Evolutionary conservation across 1,140 invertebrate genomes (phyloP).

Genomic region (Drosophila sproati): DNA sequence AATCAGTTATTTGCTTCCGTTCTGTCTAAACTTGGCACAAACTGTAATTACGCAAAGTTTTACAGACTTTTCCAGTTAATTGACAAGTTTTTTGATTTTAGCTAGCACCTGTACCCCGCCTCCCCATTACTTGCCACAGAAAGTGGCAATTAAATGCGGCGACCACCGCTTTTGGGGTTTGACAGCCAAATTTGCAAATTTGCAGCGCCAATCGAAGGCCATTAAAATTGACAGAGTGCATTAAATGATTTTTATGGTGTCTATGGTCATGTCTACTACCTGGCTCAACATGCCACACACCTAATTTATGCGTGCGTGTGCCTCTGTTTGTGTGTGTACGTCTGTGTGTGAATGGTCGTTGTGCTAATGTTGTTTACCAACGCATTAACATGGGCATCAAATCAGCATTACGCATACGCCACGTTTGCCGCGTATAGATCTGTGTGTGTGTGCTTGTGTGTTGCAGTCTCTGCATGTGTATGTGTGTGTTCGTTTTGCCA

Average conservation of each 20-base stretch:
- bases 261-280: constrained; percentile 62
- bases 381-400: constrained; percentile 65
- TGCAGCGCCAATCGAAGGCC: constrained; percentile 63
- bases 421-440: constrained; percentile 39
- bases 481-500: constrained; percentile 46
- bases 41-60: constrained; percentile 24
- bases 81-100: constrained; percentile 36
- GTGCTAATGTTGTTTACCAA: constrained; percentile 72
- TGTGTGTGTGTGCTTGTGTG: constrained; percentile 20
- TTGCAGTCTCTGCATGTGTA: constrained; percentile 8
- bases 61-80: constrained; percentile 34
- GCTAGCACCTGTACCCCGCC: constrained; percentile 7
- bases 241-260: constrained; percentile 57
- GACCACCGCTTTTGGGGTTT: constrained; percentile 57
- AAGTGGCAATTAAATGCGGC: constrained; percentile 64
- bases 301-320: constrained; percentile 1
- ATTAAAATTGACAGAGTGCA: constrained; percentile 57
- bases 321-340: background rate
- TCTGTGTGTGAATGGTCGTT: constrained; percentile 3
- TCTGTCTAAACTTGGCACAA: constrained; percentile 28
- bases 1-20: constrained; percentile 27
- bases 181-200: constrained; percentile 71
- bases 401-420: constrained; percentile 64
- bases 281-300: constrained; percentile 26
- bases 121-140: background rate